A percentile compares a stretch with the other conserved stretches of the same genome.
These are phyloP conservation scores for Diadema setosum DNA, from an alignment of 35 echinoderm and acorn worm species.

Conservation along the genomic window DNA sequence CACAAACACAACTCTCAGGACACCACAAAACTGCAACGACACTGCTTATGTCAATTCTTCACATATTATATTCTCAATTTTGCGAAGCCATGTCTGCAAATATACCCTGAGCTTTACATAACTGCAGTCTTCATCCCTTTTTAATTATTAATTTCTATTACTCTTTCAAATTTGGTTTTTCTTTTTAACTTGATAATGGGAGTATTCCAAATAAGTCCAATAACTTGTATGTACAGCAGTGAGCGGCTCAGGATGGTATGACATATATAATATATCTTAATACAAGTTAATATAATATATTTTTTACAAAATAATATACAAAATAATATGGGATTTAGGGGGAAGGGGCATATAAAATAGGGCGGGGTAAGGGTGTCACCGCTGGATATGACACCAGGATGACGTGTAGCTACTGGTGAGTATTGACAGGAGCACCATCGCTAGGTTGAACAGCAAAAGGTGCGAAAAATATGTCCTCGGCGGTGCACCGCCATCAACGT, in stretches of 20 bases:
- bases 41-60: too few species aligned
- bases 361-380: neutral
- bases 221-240: constrained; percentile 12
- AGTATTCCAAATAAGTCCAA: constrained; percentile 2
- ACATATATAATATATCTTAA: constrained; percentile 13
- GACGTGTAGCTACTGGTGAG: constrained; percentile 10
- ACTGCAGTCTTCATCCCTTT: neutral
- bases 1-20: too few species aligned
- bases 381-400: neutral
- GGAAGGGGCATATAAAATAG: neutral
- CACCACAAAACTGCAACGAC: too few species aligned
- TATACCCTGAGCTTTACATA: constrained; percentile 11
- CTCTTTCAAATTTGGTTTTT: neutral
- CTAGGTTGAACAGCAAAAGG: neutral
- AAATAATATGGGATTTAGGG: constrained; percentile 24
- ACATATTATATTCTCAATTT: constrained; percentile 7
- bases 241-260: neutral
- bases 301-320: constrained; percentile 37
- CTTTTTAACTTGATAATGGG: neutral
- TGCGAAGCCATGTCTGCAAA: neutral
- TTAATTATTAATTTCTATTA: neutral
- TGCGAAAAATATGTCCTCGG: constrained; percentile 45
- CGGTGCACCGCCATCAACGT: constrained; percentile 36
- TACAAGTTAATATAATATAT: constrained; percentile 25
- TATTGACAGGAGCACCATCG: neutral